Percentiles rank a stretch among this genome's conserved stretches.
Conservation (phyloP, 2,888 invertebrate genomes). For the Anthrax anthrax region DNA sequence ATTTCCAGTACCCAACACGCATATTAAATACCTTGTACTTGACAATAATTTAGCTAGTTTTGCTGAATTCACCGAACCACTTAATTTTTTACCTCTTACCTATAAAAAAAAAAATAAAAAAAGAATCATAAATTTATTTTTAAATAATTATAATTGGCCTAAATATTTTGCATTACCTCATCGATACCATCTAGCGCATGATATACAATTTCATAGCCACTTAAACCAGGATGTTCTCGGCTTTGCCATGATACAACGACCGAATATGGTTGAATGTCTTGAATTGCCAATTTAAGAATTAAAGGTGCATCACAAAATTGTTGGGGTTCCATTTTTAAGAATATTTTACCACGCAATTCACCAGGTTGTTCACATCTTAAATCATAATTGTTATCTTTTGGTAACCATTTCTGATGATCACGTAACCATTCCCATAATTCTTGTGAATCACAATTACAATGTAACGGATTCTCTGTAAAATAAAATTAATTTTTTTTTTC, state of each 20-base stretch:
- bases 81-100: constrained; percentile 63
- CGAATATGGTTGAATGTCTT: constrained; percentile 77
- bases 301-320: constrained; percentile 75
- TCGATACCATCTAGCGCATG: constrained; percentile 50
- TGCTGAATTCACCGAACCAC: constrained; percentile 56
- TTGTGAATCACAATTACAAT: constrained; percentile 80
- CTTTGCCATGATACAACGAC: constrained; percentile 82
- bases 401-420: constrained; percentile 59
- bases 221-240: constrained; percentile 69
- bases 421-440: constrained; percentile 87
- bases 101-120: constrained; percentile 25
- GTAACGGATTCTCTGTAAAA: constrained; percentile 64
- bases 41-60: constrained; percentile 61
- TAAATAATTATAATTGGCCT: too few relatives aligned
- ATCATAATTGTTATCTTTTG: constrained; percentile 26
- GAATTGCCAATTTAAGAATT: constrained; percentile 69
- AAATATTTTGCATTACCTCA: constrained; percentile 32
- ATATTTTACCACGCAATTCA: constrained; percentile 57
- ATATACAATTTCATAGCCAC: constrained; percentile 75
- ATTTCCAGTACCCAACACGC: constrained; percentile 75
- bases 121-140: too few relatives aligned
- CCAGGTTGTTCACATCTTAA: constrained; percentile 73
- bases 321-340: constrained; percentile 60
- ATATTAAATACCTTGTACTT: constrained; percentile 70
- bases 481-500: too few relatives aligned